Evolutionary conservation across 2,797 vertebrate genomes (phyloP), one percentile per base, ranked within the genome.

Genomic region (Spea hammondii): DNA sequence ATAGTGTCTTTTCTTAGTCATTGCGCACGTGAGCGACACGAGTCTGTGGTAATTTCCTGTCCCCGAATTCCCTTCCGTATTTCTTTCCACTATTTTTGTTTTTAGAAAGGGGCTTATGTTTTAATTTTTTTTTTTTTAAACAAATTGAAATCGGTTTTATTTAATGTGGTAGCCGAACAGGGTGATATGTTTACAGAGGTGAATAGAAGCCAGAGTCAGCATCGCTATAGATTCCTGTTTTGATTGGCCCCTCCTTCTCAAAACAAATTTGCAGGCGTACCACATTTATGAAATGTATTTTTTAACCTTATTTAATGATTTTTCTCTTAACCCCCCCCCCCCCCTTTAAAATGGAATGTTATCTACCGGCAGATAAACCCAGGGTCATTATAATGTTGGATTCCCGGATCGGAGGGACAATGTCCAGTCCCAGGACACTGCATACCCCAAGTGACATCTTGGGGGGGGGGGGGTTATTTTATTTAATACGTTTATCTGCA

Each of bases 101-200:
- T 79, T 74, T 74, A 74, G 45, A 60, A 17, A 14, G 46, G 32
- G 17, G 7, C 6, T 67, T 9, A 11, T 69, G 57, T 70, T 68
- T 53, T 50, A 50, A 60, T 50, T 62, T 14, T 72, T n/a, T 55
- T 55, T 44, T 71, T 12, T 71, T 10, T 67, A 69, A 45, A 70
- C 55, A 64, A 47, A 65, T 44, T 44, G 6, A 68, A 45, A 7
- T 54, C 4, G 0, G 32, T 79, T 79, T 69, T 68, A 68, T 74
- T 73, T 69, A 60, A 64, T 55, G 45, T 57, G 6, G 48, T 75
- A 75, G 72, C 78, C 78, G 75, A 79, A 70, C 51, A 5, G 4
- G 14, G 53, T 44, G 9, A 7, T 3, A 60, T 55, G 50, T 55
- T 54, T 54, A 65, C 44, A 66, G 10, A 45, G 5, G 8, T 14